phyloP scores from a whole-genome alignment of 2,113 vertebrate genomes.

The Lagopus muta region DNA sequence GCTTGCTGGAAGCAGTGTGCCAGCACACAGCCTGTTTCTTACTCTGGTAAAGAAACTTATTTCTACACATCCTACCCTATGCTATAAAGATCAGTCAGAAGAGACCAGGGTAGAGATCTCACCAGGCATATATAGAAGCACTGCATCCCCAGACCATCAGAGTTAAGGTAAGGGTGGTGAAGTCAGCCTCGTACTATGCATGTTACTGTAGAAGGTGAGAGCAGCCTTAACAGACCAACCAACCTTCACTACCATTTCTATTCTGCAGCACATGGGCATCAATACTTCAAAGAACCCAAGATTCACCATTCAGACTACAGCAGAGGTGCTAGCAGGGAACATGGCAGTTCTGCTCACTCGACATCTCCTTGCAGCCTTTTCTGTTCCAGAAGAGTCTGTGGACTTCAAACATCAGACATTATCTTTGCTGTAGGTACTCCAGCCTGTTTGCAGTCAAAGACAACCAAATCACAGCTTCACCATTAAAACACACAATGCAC shows the following conservation, averaged over 20 bases:
- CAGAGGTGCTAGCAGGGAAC: background rate
- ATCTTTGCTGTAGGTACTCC: background rate
- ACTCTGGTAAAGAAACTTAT: too few species aligned
- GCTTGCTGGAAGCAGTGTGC: background rate
- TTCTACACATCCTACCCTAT: background rate
- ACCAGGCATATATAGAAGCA: fast-evolving
- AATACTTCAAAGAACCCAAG: background rate
- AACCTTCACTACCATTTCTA: background rate
- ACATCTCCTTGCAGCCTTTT: background rate
- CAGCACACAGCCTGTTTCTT: background rate
- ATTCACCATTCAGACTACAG: background rate
- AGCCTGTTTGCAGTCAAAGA: background rate
- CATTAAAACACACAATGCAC: background rate
- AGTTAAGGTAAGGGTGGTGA: background rate
- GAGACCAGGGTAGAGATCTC: background rate
- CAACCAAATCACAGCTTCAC: fast-evolving
- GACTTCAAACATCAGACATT: background rate
- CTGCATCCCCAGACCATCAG: background rate
- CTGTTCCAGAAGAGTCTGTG: background rate
- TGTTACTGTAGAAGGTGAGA: too few species aligned
- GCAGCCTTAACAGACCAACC: background rate
- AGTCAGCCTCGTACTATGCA: background rate
- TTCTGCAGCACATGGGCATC: background rate
- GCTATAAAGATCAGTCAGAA: background rate
- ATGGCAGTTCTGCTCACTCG: background rate